Base-by-base conservation (phyloP, 2,113 vertebrate species). In the Hemiprocne comata region DNA sequence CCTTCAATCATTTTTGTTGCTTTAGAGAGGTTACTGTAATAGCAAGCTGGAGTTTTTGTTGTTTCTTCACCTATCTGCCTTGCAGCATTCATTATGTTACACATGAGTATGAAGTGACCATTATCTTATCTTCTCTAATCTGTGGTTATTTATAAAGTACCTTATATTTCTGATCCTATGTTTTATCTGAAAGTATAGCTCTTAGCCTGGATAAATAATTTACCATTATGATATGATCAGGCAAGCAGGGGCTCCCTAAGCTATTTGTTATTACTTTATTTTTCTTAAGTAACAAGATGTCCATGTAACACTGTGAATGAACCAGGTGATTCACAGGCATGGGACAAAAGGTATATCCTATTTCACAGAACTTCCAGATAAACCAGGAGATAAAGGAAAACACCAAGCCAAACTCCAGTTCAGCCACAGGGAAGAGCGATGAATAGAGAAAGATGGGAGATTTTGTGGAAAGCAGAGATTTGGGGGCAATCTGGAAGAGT, bases 161-260 rank as follows among this genome's bases (percentile, higher is more conserved):
- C n/a, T 61, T 92, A 42, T 94, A 89, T 94, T 93, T 44, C 80
- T 81, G 36, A 89, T 80, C 70, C 36, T 79, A 12, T 67, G 33
- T 89, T 93, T 92, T 92, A 66, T 72, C 80, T 78, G 60, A 75
- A 95, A 89, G 16, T 90, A 62, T 25, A 62, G 83, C 92, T 90
- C 83, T 95, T 87, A 93, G 77, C 66, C 61, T 76, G 89, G 83
- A 54, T 96, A 91, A 93, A 93, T 93, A 85, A 95, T 93, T 92
- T 92, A 77, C 62, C 23, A 20, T 66, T 92, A 69, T 18, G 76
- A 78, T 85, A 42, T 36, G 70, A 66, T 92, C 15, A 61, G 40
- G 38, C 62, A 95, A 94, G 79, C 33, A 87, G 53, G 48, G 20
- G n/a, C 4, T 92, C 15, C 53, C 69, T 71, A 72, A 90, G 88